Evolutionary conservation across 2,797 vertebrate species (phyloP).

Genomic region (Pseudomugil gertrudae): DNA sequence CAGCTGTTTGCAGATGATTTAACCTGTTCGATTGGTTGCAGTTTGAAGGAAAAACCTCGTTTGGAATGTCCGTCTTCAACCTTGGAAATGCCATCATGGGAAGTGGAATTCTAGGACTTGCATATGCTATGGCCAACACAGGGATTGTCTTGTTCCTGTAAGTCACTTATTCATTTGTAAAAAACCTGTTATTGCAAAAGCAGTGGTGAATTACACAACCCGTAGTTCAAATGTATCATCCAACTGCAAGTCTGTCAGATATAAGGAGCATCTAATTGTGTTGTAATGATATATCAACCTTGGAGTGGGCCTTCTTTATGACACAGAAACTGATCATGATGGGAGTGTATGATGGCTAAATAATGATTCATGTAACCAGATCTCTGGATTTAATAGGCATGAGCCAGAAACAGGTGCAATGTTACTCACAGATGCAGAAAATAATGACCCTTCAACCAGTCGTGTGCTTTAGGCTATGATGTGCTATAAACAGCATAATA

Average conservation of each 20-base stretch:
- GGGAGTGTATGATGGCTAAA: conserved; percentile 31
- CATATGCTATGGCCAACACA: conserved; percentile 98
- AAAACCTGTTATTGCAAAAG: not conserved
- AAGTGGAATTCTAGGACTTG: conserved; percentile 96
- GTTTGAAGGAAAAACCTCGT: conserved; percentile 99
- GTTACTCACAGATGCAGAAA: conserved; percentile 38
- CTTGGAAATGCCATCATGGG: conserved; percentile 99
- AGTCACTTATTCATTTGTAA: conserved; percentile 69
- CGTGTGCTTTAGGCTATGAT: not conserved
- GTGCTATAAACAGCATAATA: conserved; percentile 17
- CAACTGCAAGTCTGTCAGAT: too few species aligned
- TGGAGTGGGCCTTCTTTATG: conserved; percentile 23
- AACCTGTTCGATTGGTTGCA: conserved; percentile 53
- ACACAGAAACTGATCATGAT: conserved; percentile 13
- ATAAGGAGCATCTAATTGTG: conserved; percentile 37
- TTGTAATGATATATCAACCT: conserved; percentile 33
- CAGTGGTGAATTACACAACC: conserved; percentile 4
- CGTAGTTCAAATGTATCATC: conserved; percentile 40
- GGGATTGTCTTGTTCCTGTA: conserved; percentile 95
- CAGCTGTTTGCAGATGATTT: not conserved
- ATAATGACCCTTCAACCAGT: conserved; percentile 13
- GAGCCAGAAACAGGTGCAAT: conserved; percentile 20
- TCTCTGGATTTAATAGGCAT: conserved; percentile 28
- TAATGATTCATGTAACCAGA: conserved; percentile 30
- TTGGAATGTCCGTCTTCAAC: conserved; percentile 99